These are phyloP conservation scores for Drosophila leonis DNA, from an alignment of 2,888 invertebrate genomes.

Conservation along the genomic window DNA sequence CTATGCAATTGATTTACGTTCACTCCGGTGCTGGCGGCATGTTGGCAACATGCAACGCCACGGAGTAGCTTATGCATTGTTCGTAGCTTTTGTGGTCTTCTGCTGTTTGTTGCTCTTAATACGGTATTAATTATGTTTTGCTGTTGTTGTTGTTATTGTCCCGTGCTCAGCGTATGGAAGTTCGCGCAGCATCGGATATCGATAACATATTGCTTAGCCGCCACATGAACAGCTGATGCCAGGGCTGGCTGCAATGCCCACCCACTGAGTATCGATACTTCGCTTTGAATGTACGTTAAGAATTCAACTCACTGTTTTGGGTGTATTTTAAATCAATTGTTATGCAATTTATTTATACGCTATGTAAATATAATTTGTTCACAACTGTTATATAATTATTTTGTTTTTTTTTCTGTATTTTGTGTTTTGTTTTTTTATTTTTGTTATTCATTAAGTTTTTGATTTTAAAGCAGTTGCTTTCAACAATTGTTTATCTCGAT, in stretches of 20 bases:
- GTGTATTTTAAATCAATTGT: conserved; percentile 77
- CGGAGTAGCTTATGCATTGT: conserved; percentile 56
- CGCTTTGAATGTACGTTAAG: background rate
- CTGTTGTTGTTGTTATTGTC: conserved; percentile 41
- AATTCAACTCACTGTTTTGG: conserved; percentile 14
- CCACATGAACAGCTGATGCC: conserved; percentile 35
- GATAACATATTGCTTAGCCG: conserved; percentile 26
- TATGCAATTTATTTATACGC: conserved; percentile 81
- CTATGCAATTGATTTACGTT: conserved; percentile 24
- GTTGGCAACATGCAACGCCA: conserved; percentile 55
- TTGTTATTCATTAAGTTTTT: conserved; percentile 46
- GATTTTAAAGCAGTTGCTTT: conserved; percentile 74
- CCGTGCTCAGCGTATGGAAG: conserved; percentile 29
- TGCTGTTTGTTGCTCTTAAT: conserved; percentile 8
- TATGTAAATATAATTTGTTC: conserved; percentile 79
- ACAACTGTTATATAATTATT: conserved; percentile 79
- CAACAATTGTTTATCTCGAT: conserved; percentile 63
- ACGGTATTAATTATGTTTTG: background rate
- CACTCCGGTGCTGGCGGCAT: conserved; percentile 52
- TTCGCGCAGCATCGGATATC: conserved; percentile 9
- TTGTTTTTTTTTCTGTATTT: conserved; percentile 32
- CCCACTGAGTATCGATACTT: conserved; percentile 2
- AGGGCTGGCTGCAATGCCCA: conserved; percentile 8
- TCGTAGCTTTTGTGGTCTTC: background rate
- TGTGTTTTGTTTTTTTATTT: conserved; percentile 25